Percentiles rank a stretch among this genome's conserved stretches.
phyloP scores from a whole-genome alignment of 2,888 invertebrate species.

The Aleiodes testaceus region DNA sequence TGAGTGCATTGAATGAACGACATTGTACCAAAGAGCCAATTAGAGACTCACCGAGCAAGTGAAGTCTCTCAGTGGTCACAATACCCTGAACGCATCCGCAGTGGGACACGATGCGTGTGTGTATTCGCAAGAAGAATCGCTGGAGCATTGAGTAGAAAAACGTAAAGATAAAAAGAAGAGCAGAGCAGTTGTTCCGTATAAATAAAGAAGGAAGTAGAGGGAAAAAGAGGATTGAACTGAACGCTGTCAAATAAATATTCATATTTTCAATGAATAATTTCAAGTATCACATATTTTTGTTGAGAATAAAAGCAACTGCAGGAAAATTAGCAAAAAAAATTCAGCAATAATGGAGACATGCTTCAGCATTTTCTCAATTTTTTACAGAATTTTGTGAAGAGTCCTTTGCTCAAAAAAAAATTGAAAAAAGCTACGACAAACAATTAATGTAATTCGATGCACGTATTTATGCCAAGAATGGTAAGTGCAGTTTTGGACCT shows the following conservation, averaged over 20 bases:
- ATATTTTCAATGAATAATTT: conserved; percentile 8
- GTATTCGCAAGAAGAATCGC: background rate
- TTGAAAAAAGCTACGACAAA: background rate
- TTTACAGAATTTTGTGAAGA: too few relatives aligned
- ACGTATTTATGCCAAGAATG: conserved; percentile 18
- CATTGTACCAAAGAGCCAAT: conserved; percentile 15
- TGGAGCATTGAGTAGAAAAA: conserved; percentile 18
- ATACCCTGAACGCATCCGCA: background rate
- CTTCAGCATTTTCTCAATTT: too few relatives aligned
- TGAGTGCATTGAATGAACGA: background rate
- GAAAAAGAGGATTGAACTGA: conserved; percentile 13
- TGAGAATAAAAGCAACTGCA: background rate
- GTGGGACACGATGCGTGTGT: background rate
- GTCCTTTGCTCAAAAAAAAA: too few relatives aligned
- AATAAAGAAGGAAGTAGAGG: conserved; percentile 14
- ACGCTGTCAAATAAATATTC: conserved; percentile 26
- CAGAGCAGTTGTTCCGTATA: conserved; percentile 21
- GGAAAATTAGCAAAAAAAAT: too few relatives aligned
- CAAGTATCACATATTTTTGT: background rate
- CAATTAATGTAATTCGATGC: background rate
- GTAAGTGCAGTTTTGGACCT: conserved; percentile 13
- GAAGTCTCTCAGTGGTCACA: conserved; percentile 5
- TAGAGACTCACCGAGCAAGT: conserved; percentile 26
- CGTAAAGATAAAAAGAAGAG: background rate
- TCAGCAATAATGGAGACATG: too few relatives aligned